phyloP scores from a whole-genome alignment of 2,888 invertebrate genomes.

The Spodoptera exigua region DNA sequence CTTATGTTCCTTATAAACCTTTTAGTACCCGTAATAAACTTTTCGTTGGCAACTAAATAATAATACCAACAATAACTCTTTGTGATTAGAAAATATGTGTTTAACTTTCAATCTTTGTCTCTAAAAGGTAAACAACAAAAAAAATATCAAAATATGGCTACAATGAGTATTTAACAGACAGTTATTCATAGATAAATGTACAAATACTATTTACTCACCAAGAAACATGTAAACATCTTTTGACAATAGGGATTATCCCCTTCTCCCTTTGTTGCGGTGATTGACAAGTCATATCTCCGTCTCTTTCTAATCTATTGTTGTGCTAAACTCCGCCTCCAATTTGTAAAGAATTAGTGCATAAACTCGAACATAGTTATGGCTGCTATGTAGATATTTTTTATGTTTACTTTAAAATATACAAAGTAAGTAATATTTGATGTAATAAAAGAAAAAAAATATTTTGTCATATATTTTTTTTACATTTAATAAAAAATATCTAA shows the following conservation, averaged over 20 bases:
- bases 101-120: too few relatives aligned
- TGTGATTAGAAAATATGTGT: too few relatives aligned
- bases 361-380: too few relatives aligned
- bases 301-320: conserved; percentile 61
- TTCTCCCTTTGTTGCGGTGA: conserved; percentile 66
- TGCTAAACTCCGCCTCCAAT: conserved; percentile 66
- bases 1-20: too few relatives aligned
- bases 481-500: too few relatives aligned
- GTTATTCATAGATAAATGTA: conserved; percentile 45
- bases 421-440: not conserved
- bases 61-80: too few relatives aligned
- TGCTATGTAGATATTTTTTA: not conserved
- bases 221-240: conserved; percentile 41
- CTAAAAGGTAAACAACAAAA: conserved; percentile 35
- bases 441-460: conserved; percentile 1
- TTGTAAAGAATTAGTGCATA: conserved; percentile 7
- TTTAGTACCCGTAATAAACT: too few relatives aligned
- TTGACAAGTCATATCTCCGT: conserved; percentile 72
- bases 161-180: conserved; percentile 63
- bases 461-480: too few relatives aligned
- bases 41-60: not conserved
- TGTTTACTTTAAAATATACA: not conserved
- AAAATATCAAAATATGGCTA: conserved; percentile 30
- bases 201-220: conserved; percentile 37
- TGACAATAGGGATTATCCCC: conserved; percentile 66